A percentile compares a stretch with the other conserved stretches of the same genome.
These are phyloP conservation scores for Oreortyx pictus DNA, from an alignment of 2,797 vertebrate genomes.

Conservation along the genomic window DNA sequence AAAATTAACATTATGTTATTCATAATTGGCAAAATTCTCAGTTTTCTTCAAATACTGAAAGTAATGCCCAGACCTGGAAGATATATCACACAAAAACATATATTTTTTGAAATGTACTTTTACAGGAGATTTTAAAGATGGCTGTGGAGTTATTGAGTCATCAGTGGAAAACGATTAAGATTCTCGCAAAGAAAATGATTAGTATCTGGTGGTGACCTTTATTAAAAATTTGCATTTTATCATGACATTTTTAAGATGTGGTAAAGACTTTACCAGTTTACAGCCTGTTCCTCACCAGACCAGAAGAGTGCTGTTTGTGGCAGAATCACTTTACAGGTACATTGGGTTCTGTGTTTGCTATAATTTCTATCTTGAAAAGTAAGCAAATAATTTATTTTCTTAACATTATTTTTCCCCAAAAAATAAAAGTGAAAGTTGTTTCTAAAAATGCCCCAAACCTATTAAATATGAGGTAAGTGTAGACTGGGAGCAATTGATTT, in stretches of 20 bases:
- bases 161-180: constrained; percentile 86
- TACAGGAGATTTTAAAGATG: constrained; percentile 75
- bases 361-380: background rate
- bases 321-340: background rate
- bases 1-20: background rate
- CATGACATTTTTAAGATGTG: constrained; percentile 69
- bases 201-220: constrained; percentile 87
- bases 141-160: constrained; percentile 81
- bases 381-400: background rate
- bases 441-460: background rate
- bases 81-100: constrained; percentile 47
- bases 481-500: background rate
- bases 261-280: constrained; percentile 16
- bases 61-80: constrained; percentile 67
- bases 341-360: background rate
- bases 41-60: constrained; percentile 55
- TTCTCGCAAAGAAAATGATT: constrained; percentile 84
- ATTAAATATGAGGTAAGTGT: background rate
- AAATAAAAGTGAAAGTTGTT: background rate
- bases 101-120: constrained; percentile 69
- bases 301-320: background rate
- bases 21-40: background rate
- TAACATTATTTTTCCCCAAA: background rate
- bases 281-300: constrained; percentile 8
- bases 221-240: constrained; percentile 87